phyloP scores from a whole-genome alignment of 2,113 vertebrate genomes.

The Centropus bengalensis region DNA sequence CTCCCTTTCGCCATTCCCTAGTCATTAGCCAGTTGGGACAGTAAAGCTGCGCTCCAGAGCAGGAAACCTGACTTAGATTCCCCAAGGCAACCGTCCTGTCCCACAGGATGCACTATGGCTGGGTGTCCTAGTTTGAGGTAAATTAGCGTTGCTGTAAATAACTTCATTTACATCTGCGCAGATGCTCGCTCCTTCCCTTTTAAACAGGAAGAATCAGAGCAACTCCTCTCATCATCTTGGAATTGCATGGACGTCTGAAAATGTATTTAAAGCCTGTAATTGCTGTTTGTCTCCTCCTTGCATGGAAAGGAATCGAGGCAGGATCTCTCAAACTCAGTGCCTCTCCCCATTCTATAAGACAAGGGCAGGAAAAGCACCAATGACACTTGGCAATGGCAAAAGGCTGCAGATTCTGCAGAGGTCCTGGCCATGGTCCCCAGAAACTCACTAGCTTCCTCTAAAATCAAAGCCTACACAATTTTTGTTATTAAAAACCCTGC shows the following conservation, averaged over 20 bases:
- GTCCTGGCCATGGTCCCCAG: not conserved
- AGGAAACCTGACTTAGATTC: not conserved
- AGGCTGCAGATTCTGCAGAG: not conserved
- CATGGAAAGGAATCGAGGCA: not conserved
- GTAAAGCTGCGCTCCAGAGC: not conserved
- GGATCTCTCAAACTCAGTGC: not conserved
- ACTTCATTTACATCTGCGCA: not conserved
- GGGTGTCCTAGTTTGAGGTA: too few relatives aligned
- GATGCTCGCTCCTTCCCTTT: not conserved
- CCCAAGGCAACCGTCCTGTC: not conserved
- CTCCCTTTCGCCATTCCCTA: not conserved
- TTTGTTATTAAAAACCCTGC: not conserved
- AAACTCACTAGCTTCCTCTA: not conserved
- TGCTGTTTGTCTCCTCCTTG: not conserved
- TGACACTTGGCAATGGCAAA: not conserved
- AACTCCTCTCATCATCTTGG: not conserved
- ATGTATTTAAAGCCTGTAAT: not conserved
- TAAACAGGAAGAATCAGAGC: not conserved
- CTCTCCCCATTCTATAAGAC: not conserved
- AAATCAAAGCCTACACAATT: not conserved
- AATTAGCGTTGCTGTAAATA: too few relatives aligned
- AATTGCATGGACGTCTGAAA: not conserved
- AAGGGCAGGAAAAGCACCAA: not conserved
- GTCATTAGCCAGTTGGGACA: not conserved
- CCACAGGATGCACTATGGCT: not conserved